phyloP scores from a whole-genome alignment of 2,113 vertebrate species.

The Callorhinus ursinus region DNA sequence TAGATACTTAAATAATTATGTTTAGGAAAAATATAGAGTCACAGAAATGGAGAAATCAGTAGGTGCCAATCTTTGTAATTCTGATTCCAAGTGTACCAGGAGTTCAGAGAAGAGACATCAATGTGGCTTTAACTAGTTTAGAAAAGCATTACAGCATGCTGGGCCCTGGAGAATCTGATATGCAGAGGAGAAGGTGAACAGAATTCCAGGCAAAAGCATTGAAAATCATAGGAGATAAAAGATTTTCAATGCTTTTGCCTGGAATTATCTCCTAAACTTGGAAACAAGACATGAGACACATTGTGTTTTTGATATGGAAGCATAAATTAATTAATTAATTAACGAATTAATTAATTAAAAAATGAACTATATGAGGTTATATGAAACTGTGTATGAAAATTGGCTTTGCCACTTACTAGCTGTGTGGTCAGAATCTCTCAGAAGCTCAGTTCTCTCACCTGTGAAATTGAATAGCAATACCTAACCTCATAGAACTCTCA shows the following conservation, averaged over 20 bases:
- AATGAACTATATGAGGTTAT: not conserved
- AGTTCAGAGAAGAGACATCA: not conserved
- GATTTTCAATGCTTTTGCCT: too few species aligned
- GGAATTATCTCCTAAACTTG: not conserved
- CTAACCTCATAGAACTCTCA: not conserved
- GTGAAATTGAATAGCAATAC: not conserved
- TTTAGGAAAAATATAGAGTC: not conserved
- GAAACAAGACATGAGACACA: not conserved
- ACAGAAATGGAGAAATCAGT: not conserved
- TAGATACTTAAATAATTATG: conserved; percentile 26
- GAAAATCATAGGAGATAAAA: not conserved
- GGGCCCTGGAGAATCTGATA: not conserved
- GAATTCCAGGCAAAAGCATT: not conserved
- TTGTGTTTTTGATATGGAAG: not conserved
- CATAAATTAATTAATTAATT: not conserved
- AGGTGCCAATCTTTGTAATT: not conserved
- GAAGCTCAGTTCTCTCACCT: not conserved
- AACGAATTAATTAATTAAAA: not conserved
- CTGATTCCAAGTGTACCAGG: not conserved
- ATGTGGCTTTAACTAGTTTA: not conserved
- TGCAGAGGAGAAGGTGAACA: not conserved
- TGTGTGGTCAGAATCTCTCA: not conserved
- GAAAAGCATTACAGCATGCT: not conserved
- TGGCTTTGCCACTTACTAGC: not conserved
- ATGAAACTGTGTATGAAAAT: not conserved